Conservation (phyloP, 2,888 invertebrate genomes). For the Polylopha cassiicola region DNA sequence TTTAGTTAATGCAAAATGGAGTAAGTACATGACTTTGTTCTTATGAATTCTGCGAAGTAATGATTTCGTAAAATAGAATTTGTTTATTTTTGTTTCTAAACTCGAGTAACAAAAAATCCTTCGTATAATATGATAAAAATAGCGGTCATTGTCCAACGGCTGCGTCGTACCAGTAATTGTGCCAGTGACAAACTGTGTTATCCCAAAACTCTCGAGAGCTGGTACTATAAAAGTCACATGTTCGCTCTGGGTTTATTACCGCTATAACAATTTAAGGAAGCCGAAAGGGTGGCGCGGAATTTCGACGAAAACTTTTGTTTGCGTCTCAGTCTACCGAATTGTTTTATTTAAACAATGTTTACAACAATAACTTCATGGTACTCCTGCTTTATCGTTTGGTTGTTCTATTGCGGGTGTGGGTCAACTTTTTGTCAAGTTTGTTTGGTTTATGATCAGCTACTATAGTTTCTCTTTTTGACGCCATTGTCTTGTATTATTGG, state of each 20-base stretch:
- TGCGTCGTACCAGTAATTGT: slow-evolving; percentile 50
- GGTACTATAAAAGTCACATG: slow-evolving; percentile 72
- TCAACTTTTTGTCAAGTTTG: slow-evolving; percentile 52
- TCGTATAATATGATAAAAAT: slow-evolving; percentile 47
- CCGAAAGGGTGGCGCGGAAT: slow-evolving; percentile 70
- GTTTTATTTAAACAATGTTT: slow-evolving; percentile 74
- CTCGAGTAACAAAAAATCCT: too few relatives aligned
- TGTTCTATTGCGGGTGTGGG: slow-evolving; percentile 52
- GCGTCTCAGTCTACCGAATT: slow-evolving; percentile 60
- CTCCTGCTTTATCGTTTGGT: slow-evolving; percentile 67
- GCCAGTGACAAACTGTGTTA: slow-evolving; percentile 59
- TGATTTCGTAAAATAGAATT: slow-evolving; percentile 6
- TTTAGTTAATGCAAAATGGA: slow-evolving; percentile 27
- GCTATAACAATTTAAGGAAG: slow-evolving; percentile 75
- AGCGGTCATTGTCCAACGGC: slow-evolving; percentile 45
- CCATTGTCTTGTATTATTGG: slow-evolving; percentile 23
- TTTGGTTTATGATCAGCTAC: slow-evolving; percentile 36
- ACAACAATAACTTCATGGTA: slow-evolving; percentile 69
- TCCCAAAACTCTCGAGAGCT: slow-evolving; percentile 63
- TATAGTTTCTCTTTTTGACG: slow-evolving; percentile 52
- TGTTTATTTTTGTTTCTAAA: neutral
- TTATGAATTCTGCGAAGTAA: too few relatives aligned
- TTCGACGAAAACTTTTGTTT: slow-evolving; percentile 70
- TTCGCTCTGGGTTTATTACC: slow-evolving; percentile 66
- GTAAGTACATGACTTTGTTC: slow-evolving; percentile 1